These are phyloP conservation scores for Herpetotheres cachinnans DNA, from an alignment of 2,113 vertebrate genomes.

Conservation along the genomic window DNA sequence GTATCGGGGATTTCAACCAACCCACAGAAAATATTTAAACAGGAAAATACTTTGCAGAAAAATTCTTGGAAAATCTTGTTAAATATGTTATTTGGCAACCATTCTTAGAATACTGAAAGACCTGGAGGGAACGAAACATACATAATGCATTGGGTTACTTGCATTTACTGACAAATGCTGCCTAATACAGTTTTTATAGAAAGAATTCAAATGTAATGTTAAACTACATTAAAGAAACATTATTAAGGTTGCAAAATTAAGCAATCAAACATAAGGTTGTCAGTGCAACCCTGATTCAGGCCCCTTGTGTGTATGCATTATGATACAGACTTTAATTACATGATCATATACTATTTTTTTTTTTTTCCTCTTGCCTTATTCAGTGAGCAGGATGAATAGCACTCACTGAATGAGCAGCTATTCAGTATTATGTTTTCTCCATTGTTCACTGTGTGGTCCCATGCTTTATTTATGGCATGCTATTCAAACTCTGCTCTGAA, in stretches of 20 bases:
- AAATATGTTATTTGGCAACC: constrained; percentile 22
- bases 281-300: not conserved
- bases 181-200: not conserved
- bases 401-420: not conserved
- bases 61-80: not conserved
- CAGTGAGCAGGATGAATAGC: not conserved
- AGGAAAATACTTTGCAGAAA: not conserved
- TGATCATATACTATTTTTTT: not conserved
- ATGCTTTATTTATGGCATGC: constrained; percentile 18
- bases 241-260: constrained; percentile 19
- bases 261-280: not conserved
- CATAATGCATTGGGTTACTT: not conserved
- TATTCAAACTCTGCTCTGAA: constrained; percentile 11
- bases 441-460: constrained; percentile 26
- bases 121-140: not conserved
- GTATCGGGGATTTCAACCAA: not conserved
- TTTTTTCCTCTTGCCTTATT: not conserved
- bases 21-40: not conserved
- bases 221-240: constrained; percentile 7
- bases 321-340: constrained; percentile 40
- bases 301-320: not conserved
- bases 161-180: not conserved
- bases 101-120: not conserved
- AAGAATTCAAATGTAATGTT: not conserved
- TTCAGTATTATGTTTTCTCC: constrained; percentile 18